These are phyloP conservation scores for Hippocampus comes DNA, from an alignment of 2,113 vertebrate genomes.

Conservation along the genomic window DNA sequence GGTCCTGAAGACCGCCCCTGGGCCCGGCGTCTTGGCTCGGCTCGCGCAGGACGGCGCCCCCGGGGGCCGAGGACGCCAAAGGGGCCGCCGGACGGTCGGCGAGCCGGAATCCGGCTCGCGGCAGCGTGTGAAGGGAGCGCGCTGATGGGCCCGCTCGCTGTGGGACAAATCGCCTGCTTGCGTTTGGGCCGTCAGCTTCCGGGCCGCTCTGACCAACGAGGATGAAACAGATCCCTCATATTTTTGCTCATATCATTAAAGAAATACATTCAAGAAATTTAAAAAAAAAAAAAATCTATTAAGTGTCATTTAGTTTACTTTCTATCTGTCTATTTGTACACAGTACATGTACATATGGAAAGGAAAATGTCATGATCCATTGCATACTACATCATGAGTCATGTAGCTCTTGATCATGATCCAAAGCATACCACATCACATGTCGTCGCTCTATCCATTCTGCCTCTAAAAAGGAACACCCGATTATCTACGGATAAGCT, in stretches of 20 bases:
- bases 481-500: neutral
- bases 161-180: constrained; percentile 46
- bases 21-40: constrained; percentile 36
- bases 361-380: neutral
- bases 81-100: constrained; percentile 43
- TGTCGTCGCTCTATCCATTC: neutral
- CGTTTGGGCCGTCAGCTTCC: constrained; percentile 33
- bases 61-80: constrained; percentile 36
- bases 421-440: neutral
- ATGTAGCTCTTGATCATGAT: neutral
- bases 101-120: constrained; percentile 62
- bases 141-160: constrained; percentile 48
- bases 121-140: constrained; percentile 49
- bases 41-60: constrained; percentile 31
- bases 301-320: too few species aligned
- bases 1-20: constrained; percentile 51
- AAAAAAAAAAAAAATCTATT: too few species aligned
- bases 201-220: constrained; percentile 52
- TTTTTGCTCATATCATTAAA: too few species aligned
- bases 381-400: neutral
- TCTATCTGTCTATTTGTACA: too few species aligned
- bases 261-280: too few species aligned
- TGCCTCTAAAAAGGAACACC: too few species aligned
- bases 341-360: too few species aligned
- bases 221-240: neutral